A percentile compares a stretch with the other conserved stretches of the same genome.
Conservation (phyloP, 2,797 vertebrate species). For the Leptodactylus fallax region DNA sequence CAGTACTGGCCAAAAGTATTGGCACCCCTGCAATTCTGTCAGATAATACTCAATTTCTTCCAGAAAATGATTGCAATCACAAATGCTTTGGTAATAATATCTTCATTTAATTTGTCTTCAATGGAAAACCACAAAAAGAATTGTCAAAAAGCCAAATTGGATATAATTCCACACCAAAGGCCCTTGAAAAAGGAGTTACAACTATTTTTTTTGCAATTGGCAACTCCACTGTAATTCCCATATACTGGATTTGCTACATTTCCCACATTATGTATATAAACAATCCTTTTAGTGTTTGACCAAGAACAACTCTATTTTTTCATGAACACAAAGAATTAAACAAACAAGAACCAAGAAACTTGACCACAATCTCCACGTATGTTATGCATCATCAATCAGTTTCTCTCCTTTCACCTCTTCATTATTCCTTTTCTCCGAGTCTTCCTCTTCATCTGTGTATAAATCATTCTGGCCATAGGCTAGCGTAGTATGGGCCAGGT, state of each 20-base stretch:
- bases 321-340: neutral
- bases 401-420: conserved; percentile 71
- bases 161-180: too few relatives aligned
- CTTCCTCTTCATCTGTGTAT: conserved; percentile 81
- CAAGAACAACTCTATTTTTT: neutral
- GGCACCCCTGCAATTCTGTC: too few relatives aligned
- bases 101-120: too few relatives aligned
- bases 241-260: neutral
- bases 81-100: too few relatives aligned
- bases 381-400: conserved; percentile 76
- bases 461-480: conserved; percentile 86
- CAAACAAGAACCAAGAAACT: neutral
- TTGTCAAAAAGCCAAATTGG: too few relatives aligned
- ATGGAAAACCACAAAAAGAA: too few relatives aligned
- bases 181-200: neutral
- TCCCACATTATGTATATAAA: neutral
- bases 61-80: too few relatives aligned
- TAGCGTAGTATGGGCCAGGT: conserved; percentile 92
- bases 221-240: neutral
- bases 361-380: neutral
- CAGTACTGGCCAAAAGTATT: too few relatives aligned
- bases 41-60: too few relatives aligned
- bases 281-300: neutral
- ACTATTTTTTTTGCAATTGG: neutral
- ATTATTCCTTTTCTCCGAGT: conserved; percentile 61